These are phyloP conservation scores for Eupithecia exiguata DNA, from an alignment of 2,888 invertebrate genomes.

Conservation along the genomic window DNA sequence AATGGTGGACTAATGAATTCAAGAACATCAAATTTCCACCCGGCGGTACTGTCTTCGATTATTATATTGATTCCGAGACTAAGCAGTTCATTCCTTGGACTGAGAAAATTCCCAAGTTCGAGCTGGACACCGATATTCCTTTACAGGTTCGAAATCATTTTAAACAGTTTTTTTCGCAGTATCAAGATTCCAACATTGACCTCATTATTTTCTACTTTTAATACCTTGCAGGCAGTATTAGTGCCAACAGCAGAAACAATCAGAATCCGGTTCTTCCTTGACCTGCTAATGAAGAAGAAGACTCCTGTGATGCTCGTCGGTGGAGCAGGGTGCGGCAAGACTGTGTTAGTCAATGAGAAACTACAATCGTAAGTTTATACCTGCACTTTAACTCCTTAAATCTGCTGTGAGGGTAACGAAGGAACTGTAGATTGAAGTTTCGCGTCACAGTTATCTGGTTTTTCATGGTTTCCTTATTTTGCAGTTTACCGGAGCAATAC, in stretches of 20 bases:
- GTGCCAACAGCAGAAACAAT: constrained; percentile 98
- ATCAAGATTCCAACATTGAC: neutral
- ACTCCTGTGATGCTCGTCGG: constrained; percentile 98
- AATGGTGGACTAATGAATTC: constrained; percentile 99
- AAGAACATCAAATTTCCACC: constrained; percentile 96
- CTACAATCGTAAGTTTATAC: constrained; percentile 75
- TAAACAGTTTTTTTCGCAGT: neutral
- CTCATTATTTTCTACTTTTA: constrained; percentile 19
- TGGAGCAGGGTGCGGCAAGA: constrained; percentile 96
- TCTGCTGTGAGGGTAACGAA: neutral
- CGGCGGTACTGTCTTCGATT: constrained; percentile 97
- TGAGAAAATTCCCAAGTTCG: constrained; percentile 94
- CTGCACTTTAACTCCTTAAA: neutral
- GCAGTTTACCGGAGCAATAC: constrained; percentile 91
- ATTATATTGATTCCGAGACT: constrained; percentile 94
- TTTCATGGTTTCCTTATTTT: constrained; percentile 39
- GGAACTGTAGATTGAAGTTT: neutral
- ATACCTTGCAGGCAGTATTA: constrained; percentile 91
- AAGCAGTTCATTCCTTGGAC: constrained; percentile 96
- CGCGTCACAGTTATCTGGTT: neutral
- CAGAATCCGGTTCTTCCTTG: constrained; percentile 93
- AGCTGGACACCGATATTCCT: constrained; percentile 95
- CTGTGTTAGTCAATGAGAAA: constrained; percentile 90
- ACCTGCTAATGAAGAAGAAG: constrained; percentile 93
- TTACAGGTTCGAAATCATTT: constrained; percentile 85